A percentile compares a stretch with the other conserved stretches of the same genome.
Evolutionary conservation across 30 jellyfish, hydroid and myxozoan species (phyloP).

Genomic region (Cassiopea andromeda): DNA sequence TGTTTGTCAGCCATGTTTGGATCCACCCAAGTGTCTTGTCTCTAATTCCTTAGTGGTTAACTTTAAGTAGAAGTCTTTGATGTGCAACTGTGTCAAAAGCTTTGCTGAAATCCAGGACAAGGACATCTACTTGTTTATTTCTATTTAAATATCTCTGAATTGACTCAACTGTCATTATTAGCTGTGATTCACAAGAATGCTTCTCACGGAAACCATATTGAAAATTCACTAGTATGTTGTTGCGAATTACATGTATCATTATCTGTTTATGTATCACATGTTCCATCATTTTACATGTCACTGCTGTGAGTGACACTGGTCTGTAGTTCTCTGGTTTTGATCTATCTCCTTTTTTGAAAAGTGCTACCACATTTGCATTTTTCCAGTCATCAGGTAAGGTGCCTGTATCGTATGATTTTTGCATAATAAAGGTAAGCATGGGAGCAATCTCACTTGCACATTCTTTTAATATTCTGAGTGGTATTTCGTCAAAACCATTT

Average conservation of each 20-base stretch:
- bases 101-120: conserved; percentile 35
- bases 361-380: conserved; percentile 31
- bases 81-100: conserved; percentile 51
- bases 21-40: conserved; percentile 32
- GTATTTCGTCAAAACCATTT: not conserved
- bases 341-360: conserved; percentile 49
- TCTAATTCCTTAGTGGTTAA: conserved; percentile 28
- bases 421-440: conserved; percentile 30
- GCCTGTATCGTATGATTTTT: conserved; percentile 33
- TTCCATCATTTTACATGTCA: conserved; percentile 50
- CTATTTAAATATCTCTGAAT: conserved; percentile 27
- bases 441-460: conserved; percentile 22
- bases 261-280: conserved; percentile 24
- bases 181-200: conserved; percentile 42
- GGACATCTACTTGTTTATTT: conserved; percentile 22
- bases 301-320: conserved; percentile 34
- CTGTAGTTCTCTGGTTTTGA: conserved; percentile 30
- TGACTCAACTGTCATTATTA: conserved; percentile 14
- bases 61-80: conserved; percentile 26
- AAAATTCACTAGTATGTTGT: conserved; percentile 1
- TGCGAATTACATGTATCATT: conserved; percentile 27
- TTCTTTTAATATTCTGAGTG: conserved; percentile 7
- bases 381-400: conserved; percentile 45
- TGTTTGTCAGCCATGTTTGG: conserved; percentile 25
- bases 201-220: conserved; percentile 13